Base-by-base conservation (phyloP, 2,797 vertebrate genomes). In the Lepilemur ruficaudatus region DNA sequence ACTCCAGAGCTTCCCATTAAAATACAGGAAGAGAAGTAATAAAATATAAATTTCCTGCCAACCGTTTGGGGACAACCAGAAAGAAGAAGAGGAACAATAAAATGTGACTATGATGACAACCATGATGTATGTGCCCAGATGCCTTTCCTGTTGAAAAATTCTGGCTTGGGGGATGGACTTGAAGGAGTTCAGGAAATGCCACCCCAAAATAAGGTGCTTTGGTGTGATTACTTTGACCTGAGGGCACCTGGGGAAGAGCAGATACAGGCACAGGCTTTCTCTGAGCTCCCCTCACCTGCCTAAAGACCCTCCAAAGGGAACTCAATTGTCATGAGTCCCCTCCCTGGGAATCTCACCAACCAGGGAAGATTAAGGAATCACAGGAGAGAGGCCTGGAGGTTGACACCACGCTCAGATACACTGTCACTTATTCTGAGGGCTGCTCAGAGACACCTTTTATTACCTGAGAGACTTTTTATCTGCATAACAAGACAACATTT, bases 41-140 rank as follows among this genome's bases (percentile, higher is more conserved):
- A 81, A 94, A 65, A 93, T 55, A 91, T 69, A 85, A 38, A 89
- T 94, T 93, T 95, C 93, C 89, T 97, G 94, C 82, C 38, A 65
- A 75, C 28, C 73, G n/a, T 73, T 48, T 90, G 93, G 69, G 46
- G 65, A 69, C 85, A 69, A 61, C 35, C 82, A 95, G 85, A 84
- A 52, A 96, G 32, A 87, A 94, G 48, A 89, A 78, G 79, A 82
- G 87, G 78, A 96, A 80, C 52, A 80, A 86, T 79, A 61, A 48
- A 70, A 46, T 72, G 14, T 48, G 73, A 81, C 75, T 43, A 48
- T 41, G 15, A 46, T 83, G 48, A 50, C 2, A 25, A 63, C 35
- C 2, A 8, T 52, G 61, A 25, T 32, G 17, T 67, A 25, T 28
- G 23, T 48, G 6, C 30, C 52, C 95, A 95, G 81, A 63, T 63